Evolutionary conservation across 2,797 vertebrate species (phyloP), one percentile per base, ranked within the genome.

Genomic region (Phalanger gymnotis): DNA sequence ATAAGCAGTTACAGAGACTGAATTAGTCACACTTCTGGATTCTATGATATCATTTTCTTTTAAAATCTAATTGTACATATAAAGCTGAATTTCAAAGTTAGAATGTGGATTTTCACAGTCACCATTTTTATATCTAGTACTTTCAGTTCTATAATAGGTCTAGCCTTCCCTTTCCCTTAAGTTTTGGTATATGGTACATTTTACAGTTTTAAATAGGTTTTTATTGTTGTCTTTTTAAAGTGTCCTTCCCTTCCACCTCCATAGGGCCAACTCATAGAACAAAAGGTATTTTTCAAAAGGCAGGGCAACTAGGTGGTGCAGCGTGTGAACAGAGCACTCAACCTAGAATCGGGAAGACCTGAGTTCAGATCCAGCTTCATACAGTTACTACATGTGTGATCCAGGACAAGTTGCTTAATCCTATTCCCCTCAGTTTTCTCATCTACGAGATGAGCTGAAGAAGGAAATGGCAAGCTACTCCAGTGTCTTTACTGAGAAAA

Each of bases 11-110:
- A 96, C 7, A 97, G 97, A 98, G 96, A 97, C n/a, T 96, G 96
- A 96, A 97, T 98, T 97, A 98, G 97, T 96, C 93, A 93, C 91
- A 96, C 96, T 93, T 55, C 54, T 96, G 90, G 89, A 97, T 97
- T 96, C 66, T n/a, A 94, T 25, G 92, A 27, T 95, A 97, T 95
- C 95, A 94, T 98, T 89, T 92, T 93, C 27, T 93, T 55, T 31
- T 12, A 57, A 90, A 55, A 28, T 94, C 97, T 98, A 97, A 94
- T 93, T 98, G 54, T 73, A 96, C 97, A 91, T 57, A 5, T 56
- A 95, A 97, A 34, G 11, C 96, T 97, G 96, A 96, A 96, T 97
- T 98, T 97, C 92, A 57, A 47, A 91, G 90, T 94, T 81, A 96
- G 90, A 94, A 90, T 34, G 95, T 95, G 31, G 94, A 31, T 93